Conservation (phyloP, 2,797 vertebrate species). For the Enteromius unitaeniatus region DNA sequence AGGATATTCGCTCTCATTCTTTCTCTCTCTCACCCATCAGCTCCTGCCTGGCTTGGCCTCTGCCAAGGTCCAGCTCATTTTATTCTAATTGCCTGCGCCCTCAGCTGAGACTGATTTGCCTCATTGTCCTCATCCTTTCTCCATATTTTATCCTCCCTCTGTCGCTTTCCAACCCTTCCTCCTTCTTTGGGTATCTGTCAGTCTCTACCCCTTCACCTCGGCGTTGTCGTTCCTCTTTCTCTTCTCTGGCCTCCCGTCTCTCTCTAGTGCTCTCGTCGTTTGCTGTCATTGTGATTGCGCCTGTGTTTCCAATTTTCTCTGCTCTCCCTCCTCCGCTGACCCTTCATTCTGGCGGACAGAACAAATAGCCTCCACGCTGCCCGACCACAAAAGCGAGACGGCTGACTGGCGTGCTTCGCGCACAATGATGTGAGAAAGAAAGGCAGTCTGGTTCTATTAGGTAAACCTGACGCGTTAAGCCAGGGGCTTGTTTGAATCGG, state of each 20-base stretch:
- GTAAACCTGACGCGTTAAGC: constrained; percentile 72
- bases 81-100: constrained; percentile 81
- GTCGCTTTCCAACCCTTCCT: constrained; percentile 44
- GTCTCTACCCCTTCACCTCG: constrained; percentile 57
- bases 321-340: constrained; percentile 72
- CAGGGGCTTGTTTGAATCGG: constrained; percentile 62
- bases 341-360: constrained; percentile 77
- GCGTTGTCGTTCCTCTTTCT: neutral
- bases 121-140: constrained; percentile 75
- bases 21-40: constrained; percentile 58
- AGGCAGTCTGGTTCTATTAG: constrained; percentile 75
- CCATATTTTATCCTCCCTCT: constrained; percentile 67
- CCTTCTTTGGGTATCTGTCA: constrained; percentile 56
- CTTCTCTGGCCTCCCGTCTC: constrained; percentile 39
- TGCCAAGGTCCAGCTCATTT: constrained; percentile 85
- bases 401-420: constrained; percentile 69
- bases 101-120: constrained; percentile 74
- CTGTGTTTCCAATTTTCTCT: constrained; percentile 73
- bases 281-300: constrained; percentile 67
- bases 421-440: constrained; percentile 74
- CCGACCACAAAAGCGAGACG: constrained; percentile 71
- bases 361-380: constrained; percentile 75
- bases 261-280: constrained; percentile 45
- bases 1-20: constrained; percentile 65
- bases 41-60: constrained; percentile 78